Percentiles rank a stretch among this genome's conserved stretches.
These are phyloP conservation scores for Cephalopachus bancanus DNA, from an alignment of 2,797 vertebrate genomes.

Conservation along the genomic window DNA sequence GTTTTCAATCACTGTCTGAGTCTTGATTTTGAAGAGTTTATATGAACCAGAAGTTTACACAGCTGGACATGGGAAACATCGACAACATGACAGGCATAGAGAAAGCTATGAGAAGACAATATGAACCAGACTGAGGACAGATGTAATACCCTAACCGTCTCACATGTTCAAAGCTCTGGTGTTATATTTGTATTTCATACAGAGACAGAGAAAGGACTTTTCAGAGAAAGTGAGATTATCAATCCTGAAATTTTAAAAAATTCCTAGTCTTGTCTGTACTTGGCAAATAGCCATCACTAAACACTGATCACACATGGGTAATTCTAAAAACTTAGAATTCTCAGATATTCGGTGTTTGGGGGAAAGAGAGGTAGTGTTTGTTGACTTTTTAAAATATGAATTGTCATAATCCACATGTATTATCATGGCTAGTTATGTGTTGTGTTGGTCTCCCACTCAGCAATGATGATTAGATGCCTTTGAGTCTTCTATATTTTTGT, in stretches of 20 bases:
- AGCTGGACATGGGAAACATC: background rate
- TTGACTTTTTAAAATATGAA: slow-evolving; percentile 39
- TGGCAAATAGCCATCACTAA: background rate
- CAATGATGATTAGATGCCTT: background rate
- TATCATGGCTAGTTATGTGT: background rate
- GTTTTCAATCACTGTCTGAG: background rate
- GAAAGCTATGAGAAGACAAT: background rate
- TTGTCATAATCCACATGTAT: background rate
- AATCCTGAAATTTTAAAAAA: slow-evolving; percentile 14
- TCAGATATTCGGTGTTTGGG: background rate
- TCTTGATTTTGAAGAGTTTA: background rate
- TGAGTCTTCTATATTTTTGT: background rate
- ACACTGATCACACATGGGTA: background rate
- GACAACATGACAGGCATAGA: background rate
- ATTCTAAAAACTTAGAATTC: background rate
- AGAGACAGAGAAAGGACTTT: background rate
- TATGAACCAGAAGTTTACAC: background rate
- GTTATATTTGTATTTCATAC: background rate
- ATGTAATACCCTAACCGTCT: background rate
- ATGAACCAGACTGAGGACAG: background rate
- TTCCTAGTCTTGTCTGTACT: background rate
- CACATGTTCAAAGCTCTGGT: background rate
- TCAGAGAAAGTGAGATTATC: background rate
- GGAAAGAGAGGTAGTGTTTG: accelerated
- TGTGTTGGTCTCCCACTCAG: background rate